phyloP scores from a whole-genome alignment of 2,888 invertebrate genomes.

The Rhorus exstirpatorius region DNA sequence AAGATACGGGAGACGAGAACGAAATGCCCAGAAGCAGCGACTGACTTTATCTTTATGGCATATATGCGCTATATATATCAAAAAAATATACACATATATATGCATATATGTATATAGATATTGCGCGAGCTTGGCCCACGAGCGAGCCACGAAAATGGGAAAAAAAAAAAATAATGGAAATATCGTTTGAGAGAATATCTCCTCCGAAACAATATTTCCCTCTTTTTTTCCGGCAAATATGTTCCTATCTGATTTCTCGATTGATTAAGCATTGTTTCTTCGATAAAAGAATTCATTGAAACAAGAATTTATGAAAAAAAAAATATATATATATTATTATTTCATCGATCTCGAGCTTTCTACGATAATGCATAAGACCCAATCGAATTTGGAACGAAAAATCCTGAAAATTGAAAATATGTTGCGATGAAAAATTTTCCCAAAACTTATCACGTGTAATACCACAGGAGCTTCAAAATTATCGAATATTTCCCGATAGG shows the following conservation, averaged over 20 bases:
- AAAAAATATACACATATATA: constrained; percentile 12
- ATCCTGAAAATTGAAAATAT: too few relatives aligned
- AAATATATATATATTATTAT: too few relatives aligned
- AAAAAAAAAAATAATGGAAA: constrained; percentile 40
- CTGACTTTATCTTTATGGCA: constrained; percentile 65
- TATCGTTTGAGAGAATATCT: constrained; percentile 42
- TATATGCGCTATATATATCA: constrained; percentile 30
- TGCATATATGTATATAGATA: constrained; percentile 1
- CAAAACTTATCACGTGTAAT: too few relatives aligned
- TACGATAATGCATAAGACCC: too few relatives aligned
- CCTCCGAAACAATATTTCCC: constrained; percentile 42
- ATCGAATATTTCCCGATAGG: too few relatives aligned
- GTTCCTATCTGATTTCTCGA: constrained; percentile 31
- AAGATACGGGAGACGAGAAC: constrained; percentile 45
- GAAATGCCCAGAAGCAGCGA: constrained; percentile 68
- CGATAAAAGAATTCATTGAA: too few relatives aligned
- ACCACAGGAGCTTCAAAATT: too few relatives aligned
- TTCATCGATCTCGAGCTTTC: too few relatives aligned
- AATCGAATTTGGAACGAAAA: too few relatives aligned
- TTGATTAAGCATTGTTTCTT: constrained; percentile 33
- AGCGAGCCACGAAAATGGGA: constrained; percentile 47
- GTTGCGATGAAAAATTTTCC: too few relatives aligned
- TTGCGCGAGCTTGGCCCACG: constrained; percentile 28
- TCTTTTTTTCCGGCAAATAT: constrained; percentile 1
- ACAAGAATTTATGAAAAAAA: too few relatives aligned